Conservation (phyloP, 2,113 vertebrate genomes). For the Mormyrus lacerda region DNA sequence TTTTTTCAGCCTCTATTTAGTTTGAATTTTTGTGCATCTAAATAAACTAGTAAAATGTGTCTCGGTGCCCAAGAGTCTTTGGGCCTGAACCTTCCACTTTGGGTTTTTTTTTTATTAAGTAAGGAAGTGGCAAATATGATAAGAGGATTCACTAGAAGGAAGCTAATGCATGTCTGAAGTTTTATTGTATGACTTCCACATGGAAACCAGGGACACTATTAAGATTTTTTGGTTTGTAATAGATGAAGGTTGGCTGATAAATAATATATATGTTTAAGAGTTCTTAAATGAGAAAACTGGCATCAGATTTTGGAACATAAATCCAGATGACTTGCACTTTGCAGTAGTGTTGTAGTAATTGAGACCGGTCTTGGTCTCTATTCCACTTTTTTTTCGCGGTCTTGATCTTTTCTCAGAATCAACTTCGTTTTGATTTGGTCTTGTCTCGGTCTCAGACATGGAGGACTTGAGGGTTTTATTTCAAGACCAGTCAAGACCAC, state of each 20-base stretch:
- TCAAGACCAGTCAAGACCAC: too few species aligned
- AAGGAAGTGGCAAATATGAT: not conserved
- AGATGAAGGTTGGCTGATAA: not conserved
- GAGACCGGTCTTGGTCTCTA: too few species aligned
- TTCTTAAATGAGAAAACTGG: not conserved
- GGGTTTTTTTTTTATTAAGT: not conserved
- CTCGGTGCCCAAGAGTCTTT: not conserved
- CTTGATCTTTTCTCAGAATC: too few species aligned
- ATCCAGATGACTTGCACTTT: not conserved
- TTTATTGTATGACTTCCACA: not conserved
- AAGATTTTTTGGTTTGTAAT: not conserved
- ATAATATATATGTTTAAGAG: not conserved
- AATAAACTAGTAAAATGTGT: not conserved
- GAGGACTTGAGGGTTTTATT: too few species aligned
- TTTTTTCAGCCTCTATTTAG: not conserved
- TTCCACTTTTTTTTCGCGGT: too few species aligned
- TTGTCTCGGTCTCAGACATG: too few species aligned
- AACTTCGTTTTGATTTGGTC: too few species aligned
- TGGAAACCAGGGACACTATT: not conserved
- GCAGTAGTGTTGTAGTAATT: not conserved
- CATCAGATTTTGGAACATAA: not conserved
- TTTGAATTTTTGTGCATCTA: not conserved
- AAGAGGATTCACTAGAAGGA: not conserved
- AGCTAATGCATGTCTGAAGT: not conserved
- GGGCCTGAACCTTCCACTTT: not conserved